Base-by-base conservation (phyloP, 2,113 vertebrate genomes). In the Bufo gargarizans region DNA sequence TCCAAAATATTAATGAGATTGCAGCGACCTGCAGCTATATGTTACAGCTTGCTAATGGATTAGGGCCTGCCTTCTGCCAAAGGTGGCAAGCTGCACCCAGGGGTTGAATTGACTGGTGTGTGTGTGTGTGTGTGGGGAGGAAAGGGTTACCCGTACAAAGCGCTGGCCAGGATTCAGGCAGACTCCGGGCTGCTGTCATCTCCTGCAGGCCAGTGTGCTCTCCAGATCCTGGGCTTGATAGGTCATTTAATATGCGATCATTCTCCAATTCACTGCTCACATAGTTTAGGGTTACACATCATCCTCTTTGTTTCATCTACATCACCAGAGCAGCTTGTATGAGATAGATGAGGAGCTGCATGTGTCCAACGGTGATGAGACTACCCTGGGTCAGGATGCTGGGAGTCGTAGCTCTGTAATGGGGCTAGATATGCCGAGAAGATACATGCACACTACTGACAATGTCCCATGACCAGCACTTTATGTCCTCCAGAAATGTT, bases 1-100 rank as follows among this genome's bases (percentile, higher is more conserved):
- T 94, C 95, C 95, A 95, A 96, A 96, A 95, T 95, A 96, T 96
- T 96, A 96, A 96, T 96, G 95, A 96, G 95, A 96, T 96, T 95
- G 95, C 91, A 96, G 95, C 93, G 95, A 96, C 95, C 94, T 96
- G 96, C 95, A 94, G 95, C 95, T 96, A 92, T 94, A 94, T 84
- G 94, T 93, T 95, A 92, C 95, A 96, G 95, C 94, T 96, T 95
- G 95, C 93, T 95, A 95, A 94, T 94, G 94, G 94, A 92, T 93
- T 92, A 92, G 84, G 89, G 92, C 49, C 87, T 43, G 89, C 16
- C 89, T 89, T 65, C 90, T 94, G 93, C 92, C 93, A 92, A 91
- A 74, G 90, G 77, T 92, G 95, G 93, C 94, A 92, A 95, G 92
- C 92, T 86, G 92, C 91, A 93, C 90, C 92, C 87, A 93, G 93